Percentiles rank a stretch among this genome's conserved stretches.
phyloP scores from a whole-genome alignment of 2,797 vertebrate species.

The Picus viridis region DNA sequence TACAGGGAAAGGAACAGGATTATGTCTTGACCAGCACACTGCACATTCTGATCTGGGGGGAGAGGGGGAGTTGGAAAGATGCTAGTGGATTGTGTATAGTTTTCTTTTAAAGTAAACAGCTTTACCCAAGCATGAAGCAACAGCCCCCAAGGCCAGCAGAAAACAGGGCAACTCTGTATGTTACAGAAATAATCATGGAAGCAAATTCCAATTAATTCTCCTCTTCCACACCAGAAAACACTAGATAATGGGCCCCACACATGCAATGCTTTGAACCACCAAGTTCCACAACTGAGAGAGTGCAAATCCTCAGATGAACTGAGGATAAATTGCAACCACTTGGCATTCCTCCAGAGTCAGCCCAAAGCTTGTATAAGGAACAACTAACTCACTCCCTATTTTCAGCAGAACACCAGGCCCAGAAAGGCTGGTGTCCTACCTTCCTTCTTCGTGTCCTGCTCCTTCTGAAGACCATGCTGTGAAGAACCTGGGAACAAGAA shows the following conservation, averaged over 20 bases:
- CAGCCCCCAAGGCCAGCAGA: neutral
- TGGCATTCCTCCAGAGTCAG: slow-evolving; percentile 3
- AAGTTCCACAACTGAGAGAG: neutral
- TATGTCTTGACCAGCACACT: slow-evolving; percentile 46
- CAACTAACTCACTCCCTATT: neutral
- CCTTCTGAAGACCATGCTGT: neutral
- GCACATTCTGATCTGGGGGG: neutral
- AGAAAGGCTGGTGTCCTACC: neutral
- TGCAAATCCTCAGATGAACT: slow-evolving; percentile 26
- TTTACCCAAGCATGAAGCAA: slow-evolving; percentile 53
- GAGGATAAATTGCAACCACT: neutral
- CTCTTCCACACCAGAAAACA: slow-evolving; percentile 54
- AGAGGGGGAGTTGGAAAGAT: neutral
- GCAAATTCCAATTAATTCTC: slow-evolving; percentile 51
- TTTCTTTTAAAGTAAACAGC: slow-evolving; percentile 24
- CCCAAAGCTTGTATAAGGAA: neutral
- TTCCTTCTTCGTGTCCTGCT: neutral
- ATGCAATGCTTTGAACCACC: slow-evolving; percentile 3
- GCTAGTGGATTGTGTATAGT: neutral
- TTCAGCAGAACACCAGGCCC: neutral
- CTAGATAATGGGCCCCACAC: slow-evolving; percentile 2
- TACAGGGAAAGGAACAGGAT: slow-evolving; percentile 67
- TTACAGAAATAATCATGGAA: slow-evolving; percentile 34
- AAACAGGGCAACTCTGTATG: slow-evolving; percentile 28
- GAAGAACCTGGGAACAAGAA: rapidly evolving